These are phyloP conservation scores for Festucalex cinctus DNA, from an alignment of 2,113 vertebrate species.

Conservation along the genomic window DNA sequence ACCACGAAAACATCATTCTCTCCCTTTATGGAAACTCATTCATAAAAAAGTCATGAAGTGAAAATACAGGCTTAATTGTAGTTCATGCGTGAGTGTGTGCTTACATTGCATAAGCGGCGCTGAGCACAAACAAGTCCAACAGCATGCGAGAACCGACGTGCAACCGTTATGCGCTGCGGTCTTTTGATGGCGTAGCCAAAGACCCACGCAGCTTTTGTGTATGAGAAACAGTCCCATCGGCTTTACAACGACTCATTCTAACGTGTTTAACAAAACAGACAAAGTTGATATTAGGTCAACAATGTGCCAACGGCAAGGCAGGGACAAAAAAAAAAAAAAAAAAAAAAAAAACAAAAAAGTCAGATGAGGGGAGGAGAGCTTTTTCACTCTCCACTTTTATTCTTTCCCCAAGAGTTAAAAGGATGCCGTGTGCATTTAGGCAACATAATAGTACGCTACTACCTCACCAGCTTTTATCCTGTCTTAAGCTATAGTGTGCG, in stretches of 20 bases:
- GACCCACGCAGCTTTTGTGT: constrained; percentile 61
- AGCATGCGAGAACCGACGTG: constrained; percentile 26
- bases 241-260: constrained; percentile 65
- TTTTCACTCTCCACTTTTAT: constrained; percentile 63
- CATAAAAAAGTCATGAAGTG: no score
- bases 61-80: no score
- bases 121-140: constrained; percentile 25
- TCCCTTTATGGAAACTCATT: no score
- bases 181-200: constrained; percentile 59
- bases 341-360: constrained; percentile 66
- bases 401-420: constrained; percentile 66
- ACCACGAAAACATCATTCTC: no score
- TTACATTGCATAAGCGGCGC: no score
- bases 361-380: constrained; percentile 66
- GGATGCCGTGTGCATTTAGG: constrained; percentile 66
- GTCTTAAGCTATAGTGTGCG: constrained; percentile 65
- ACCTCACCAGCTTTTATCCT: constrained; percentile 70
- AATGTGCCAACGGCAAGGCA: constrained; percentile 60
- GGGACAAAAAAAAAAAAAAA: constrained; percentile 62
- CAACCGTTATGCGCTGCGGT: constrained; percentile 49
- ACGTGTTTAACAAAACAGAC: constrained; percentile 70
- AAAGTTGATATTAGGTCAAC: constrained; percentile 71
- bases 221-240: constrained; percentile 67
- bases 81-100: no score
- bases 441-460: constrained; percentile 63